Conservation (phyloP, 2,113 vertebrate genomes). For the Mandrillus leucophaeus region DNA sequence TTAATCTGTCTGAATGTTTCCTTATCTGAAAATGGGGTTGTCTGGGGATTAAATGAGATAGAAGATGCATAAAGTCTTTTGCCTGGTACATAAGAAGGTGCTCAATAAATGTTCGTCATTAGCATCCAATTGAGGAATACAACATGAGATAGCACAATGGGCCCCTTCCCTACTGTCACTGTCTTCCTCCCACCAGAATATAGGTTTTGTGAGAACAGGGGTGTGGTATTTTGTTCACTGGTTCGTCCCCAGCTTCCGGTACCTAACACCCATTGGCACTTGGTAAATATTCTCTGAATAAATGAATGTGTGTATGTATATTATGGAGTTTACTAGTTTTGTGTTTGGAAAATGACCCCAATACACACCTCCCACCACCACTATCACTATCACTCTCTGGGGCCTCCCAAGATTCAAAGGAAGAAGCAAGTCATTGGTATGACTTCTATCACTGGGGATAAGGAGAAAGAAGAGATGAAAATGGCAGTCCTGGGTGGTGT, state of each 20-base stretch:
- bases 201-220: not conserved
- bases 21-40: not conserved
- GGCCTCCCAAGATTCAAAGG: not conserved
- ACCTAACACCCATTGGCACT: not conserved
- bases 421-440: not conserved
- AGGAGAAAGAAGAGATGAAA: conserved; percentile 5
- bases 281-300: not conserved
- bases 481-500: not conserved
- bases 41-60: not conserved
- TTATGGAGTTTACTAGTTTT: not conserved
- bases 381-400: not conserved
- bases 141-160: too few relatives aligned
- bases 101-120: not conserved
- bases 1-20: conserved; percentile 15
- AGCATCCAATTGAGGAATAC: not conserved
- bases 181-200: not conserved
- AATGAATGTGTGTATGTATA: not conserved
- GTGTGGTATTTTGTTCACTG: not conserved
- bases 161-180: not conserved
- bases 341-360: not conserved
- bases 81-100: not conserved
- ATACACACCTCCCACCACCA: not conserved
- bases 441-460: not conserved
- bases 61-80: not conserved
- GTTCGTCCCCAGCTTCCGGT: not conserved